Conservation (phyloP, 2,113 vertebrate species). For the Hypanus sabinus region DNA sequence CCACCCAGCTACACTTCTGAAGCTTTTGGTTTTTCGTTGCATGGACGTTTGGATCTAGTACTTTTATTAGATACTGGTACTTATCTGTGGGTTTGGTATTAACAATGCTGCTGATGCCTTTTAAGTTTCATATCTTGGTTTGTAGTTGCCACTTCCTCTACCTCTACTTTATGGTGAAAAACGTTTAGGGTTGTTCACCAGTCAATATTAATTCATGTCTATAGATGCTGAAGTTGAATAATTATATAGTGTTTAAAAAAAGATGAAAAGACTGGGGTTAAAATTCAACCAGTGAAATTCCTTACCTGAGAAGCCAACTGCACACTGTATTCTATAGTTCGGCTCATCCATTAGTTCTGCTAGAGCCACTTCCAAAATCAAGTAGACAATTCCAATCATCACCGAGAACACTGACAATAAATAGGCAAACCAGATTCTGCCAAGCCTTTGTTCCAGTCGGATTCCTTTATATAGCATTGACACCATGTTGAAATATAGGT, state of each 20-base stretch:
- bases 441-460: slow-evolving; percentile 70
- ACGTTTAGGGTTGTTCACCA: background rate
- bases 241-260: background rate
- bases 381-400: slow-evolving; percentile 73
- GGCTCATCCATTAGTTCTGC: slow-evolving; percentile 60
- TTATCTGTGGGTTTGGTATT: background rate
- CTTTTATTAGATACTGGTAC: background rate
- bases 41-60: background rate
- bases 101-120: background rate
- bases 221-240: background rate
- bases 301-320: slow-evolving; percentile 91
- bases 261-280: background rate
- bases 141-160: background rate
- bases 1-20: background rate
- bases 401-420: slow-evolving; percentile 73
- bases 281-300: background rate
- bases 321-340: slow-evolving; percentile 64
- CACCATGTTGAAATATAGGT: slow-evolving; percentile 91
- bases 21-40: background rate
- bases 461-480: slow-evolving; percentile 88
- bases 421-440: slow-evolving; percentile 71
- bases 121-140: background rate
- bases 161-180: background rate
- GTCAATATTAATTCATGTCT: background rate
- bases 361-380: slow-evolving; percentile 63